Evolutionary conservation across 2,797 vertebrate species (phyloP).

Genomic region (Lacerta bilineata): DNA sequence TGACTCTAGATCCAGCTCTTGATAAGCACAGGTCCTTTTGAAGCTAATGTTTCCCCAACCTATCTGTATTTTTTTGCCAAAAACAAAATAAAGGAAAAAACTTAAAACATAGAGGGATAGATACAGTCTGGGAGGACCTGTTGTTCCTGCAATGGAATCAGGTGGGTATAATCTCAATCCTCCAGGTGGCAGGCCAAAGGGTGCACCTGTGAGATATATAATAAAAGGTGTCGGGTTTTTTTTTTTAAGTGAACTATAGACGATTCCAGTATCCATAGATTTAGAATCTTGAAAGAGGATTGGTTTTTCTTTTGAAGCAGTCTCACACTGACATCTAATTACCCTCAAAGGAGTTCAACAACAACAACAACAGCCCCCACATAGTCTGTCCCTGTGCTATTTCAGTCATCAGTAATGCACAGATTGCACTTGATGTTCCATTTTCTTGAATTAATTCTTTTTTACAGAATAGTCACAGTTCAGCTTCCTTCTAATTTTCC

Average conservation of each 20-base stretch:
- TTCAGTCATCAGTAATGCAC: neutral
- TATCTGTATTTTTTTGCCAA: neutral
- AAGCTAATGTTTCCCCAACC: neutral
- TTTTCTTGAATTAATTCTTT: neutral
- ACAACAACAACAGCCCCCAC: neutral
- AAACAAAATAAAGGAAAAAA: no score
- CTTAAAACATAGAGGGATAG: neutral
- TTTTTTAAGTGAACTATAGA: neutral
- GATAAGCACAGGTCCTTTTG: neutral
- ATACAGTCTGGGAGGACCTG: neutral
- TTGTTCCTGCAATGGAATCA: neutral
- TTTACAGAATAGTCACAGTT: constrained; percentile 17
- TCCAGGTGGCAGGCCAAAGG: neutral
- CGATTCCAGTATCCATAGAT: neutral
- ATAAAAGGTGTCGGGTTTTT: neutral
- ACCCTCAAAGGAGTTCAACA: neutral
- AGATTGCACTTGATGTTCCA: neutral
- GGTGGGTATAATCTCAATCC: no score
- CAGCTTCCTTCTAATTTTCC: constrained; percentile 25
- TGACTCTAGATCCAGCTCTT: neutral
- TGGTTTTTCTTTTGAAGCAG: neutral
- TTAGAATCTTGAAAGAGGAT: neutral
- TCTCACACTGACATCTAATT: neutral
- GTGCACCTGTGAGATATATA: neutral
- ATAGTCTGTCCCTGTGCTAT: neutral